phyloP scores from a whole-genome alignment of 2,888 invertebrate genomes.

The Acanthacorydalis orientalis region DNA sequence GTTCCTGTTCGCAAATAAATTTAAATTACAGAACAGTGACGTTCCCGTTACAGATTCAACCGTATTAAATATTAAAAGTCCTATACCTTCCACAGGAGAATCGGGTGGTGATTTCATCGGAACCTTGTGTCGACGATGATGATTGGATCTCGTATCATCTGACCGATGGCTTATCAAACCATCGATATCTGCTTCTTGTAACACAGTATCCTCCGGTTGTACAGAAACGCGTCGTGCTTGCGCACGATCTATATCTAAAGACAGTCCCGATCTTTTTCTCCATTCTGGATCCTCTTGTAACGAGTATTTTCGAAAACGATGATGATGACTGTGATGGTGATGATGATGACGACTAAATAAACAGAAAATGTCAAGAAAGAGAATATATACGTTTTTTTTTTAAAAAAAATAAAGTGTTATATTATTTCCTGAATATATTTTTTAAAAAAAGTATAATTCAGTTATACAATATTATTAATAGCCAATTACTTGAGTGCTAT shows the following conservation, averaged over 20 bases:
- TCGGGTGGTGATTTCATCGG: no score
- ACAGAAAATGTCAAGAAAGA: no score
- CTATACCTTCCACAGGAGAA: no score
- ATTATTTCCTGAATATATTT: no score
- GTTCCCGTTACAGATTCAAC: no score
- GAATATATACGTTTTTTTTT: no score
- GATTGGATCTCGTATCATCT: slow-evolving; percentile 50
- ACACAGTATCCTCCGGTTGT: slow-evolving; percentile 59
- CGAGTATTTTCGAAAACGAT: slow-evolving; percentile 55
- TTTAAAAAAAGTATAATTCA: no score
- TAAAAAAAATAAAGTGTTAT: no score
- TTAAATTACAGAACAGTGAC: no score
- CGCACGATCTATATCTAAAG: slow-evolving; percentile 15
- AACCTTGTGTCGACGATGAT: slow-evolving; percentile 38
- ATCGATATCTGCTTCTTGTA: slow-evolving; percentile 64
- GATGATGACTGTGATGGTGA: slow-evolving; percentile 38
- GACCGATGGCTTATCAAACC: slow-evolving; percentile 63
- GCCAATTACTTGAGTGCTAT: no score
- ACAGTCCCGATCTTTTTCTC: slow-evolving; percentile 29
- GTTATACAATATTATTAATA: no score
- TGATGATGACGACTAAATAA: slow-evolving; percentile 33
- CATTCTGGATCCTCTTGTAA: slow-evolving; percentile 51
- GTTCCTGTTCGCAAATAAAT: slow-evolving; percentile 14
- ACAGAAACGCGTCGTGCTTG: slow-evolving; percentile 39
- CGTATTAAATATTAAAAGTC: no score